Conservation (phyloP, 2,888 invertebrate species). For the Noctua janthe region DNA sequence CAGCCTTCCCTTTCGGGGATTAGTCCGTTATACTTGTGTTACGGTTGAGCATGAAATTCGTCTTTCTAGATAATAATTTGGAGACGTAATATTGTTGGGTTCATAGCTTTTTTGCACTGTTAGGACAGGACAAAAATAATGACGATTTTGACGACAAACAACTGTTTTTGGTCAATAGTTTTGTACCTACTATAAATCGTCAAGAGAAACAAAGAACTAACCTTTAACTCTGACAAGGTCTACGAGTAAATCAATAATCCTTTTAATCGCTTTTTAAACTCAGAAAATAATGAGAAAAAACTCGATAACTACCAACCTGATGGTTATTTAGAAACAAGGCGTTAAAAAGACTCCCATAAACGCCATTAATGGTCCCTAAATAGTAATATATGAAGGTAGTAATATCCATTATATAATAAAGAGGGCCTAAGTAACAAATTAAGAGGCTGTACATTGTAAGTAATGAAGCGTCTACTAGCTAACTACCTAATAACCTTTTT, state of each 20-base stretch:
- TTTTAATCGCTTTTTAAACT: neutral
- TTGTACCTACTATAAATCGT: no score
- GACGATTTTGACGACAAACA: neutral
- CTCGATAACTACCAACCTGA: neutral
- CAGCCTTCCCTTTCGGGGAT: constrained; percentile 34
- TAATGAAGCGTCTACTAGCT: constrained; percentile 48
- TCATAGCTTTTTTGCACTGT: neutral
- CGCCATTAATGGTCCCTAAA: constrained; percentile 23
- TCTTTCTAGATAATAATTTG: neutral
- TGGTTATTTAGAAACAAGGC: neutral
- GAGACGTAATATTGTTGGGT: neutral
- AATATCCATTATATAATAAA: constrained; percentile 25
- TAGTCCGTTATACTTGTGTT: constrained; percentile 35
- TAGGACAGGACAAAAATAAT: neutral
- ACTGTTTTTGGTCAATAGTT: no score
- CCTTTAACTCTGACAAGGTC: no score
- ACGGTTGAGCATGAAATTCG: constrained; percentile 16
- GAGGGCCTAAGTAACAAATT: constrained; percentile 37
- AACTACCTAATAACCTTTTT: constrained; percentile 55
- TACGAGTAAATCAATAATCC: no score
- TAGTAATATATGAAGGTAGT: constrained; percentile 5
- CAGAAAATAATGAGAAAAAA: neutral
- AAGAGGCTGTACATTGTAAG: constrained; percentile 48
- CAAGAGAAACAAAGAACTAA: no score
- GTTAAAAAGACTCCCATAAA: constrained; percentile 2